Base-by-base conservation (phyloP, 2,797 vertebrate species). In the Rachycentron canadum region DNA sequence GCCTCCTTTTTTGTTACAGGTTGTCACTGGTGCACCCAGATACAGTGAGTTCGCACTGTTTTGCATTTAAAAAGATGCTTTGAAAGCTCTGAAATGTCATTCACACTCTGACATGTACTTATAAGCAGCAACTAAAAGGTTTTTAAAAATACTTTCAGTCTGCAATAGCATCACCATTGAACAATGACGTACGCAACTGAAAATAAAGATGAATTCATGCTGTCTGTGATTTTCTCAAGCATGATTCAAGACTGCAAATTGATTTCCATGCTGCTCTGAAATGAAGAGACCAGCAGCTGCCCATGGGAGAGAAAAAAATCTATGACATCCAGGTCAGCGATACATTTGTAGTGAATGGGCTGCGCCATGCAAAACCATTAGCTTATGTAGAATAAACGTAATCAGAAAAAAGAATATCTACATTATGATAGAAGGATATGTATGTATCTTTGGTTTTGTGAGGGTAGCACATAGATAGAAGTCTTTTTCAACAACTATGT, bases 201-300 rank as follows among this genome's bases (percentile, higher is more conserved):
- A 68, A 26, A 67, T 45, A 49, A 26, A 64, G 32, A 13, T 14
- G 14, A 36, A 55, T 74, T 67, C 3, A 45, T 69, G 70, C 70
- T 62, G 36, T 32, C 50, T 62, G 40, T 79, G 53, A 76, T 70
- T 55, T 74, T 76, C 49, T 66, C 45, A 62, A 36, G 45, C 56
- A 79, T 57, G 23, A 81, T 75, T 71, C 25, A 64, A 49, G 49
- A 41, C 61, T 34, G 25, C 34, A 61, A 83, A 78, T 57, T 5
- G 60, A 85, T 88, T 82, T 83, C 61, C 19, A 26, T 73, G 40
- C 23, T 79, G 10, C 30, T 61, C 34, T 81, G 25, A 68, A 49
- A 63, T 56, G 11, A 79, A 68, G 25, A 69, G 73, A 45, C n/a
- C 14, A 34, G 3, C 30, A 41, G 47, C 71, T 75, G 49, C 25